Evolutionary conservation across 2,113 vertebrate genomes (phyloP).

Genomic region (Ammodytes dubius): DNA sequence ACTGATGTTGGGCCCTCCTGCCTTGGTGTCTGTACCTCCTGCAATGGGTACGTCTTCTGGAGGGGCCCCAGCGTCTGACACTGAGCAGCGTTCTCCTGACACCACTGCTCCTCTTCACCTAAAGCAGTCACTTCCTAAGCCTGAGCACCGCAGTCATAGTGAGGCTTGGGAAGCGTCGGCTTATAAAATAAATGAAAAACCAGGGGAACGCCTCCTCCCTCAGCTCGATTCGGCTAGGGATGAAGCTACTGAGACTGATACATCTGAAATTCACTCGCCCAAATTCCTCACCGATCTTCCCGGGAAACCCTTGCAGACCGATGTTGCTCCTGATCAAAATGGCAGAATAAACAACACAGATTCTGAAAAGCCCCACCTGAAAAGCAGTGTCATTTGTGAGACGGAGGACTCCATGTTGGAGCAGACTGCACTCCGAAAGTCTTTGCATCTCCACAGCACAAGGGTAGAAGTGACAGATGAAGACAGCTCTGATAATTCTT

Average conservation of each 20-base stretch:
- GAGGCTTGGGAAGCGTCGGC: slow-evolving; percentile 32
- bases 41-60: slow-evolving; percentile 48
- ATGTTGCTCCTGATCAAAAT: slow-evolving; percentile 38
- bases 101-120: slow-evolving; percentile 32
- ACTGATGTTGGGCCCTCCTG: slow-evolving; percentile 66
- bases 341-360: slow-evolving; percentile 33
- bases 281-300: slow-evolving; percentile 48
- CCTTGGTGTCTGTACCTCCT: slow-evolving; percentile 71
- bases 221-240: slow-evolving; percentile 41
- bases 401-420: slow-evolving; percentile 43
- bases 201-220: slow-evolving; percentile 34
- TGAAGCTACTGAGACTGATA: slow-evolving; percentile 42
- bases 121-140: slow-evolving; percentile 42
- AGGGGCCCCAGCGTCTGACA: slow-evolving; percentile 42
- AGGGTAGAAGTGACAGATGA: slow-evolving; percentile 39
- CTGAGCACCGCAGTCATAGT: slow-evolving; percentile 37
- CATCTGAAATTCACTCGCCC: slow-evolving; percentile 24
- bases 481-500: slow-evolving; percentile 61
- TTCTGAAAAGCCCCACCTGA: slow-evolving; percentile 37
- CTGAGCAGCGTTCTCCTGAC: slow-evolving; percentile 31
- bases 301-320: slow-evolving; percentile 36
- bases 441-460: slow-evolving; percentile 52
- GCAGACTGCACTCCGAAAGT: slow-evolving; percentile 40
- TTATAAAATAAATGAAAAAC: slow-evolving; percentile 37
- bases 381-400: slow-evolving; percentile 33